Conservation (phyloP, 2,888 invertebrate genomes). For the Helicoverpa assulta region DNA sequence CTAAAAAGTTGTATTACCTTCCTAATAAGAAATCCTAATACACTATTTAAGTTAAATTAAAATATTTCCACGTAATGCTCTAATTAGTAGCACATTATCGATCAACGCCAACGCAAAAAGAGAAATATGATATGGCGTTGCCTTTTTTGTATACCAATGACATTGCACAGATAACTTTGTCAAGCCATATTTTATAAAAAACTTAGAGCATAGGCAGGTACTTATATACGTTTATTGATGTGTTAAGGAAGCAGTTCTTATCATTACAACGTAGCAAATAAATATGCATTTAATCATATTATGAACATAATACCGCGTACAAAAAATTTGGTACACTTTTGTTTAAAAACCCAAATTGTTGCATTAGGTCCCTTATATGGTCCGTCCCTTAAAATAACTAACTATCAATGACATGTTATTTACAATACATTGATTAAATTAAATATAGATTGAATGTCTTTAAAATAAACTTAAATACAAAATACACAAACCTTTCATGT, state of each 20-base stretch:
- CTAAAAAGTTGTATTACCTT: no score
- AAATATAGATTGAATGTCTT: no score
- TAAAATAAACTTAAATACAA: not conserved
- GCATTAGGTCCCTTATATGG: no score
- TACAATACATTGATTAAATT: no score
- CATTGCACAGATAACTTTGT: conserved; percentile 27
- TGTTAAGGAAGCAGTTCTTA: not conserved
- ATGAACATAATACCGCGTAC: no score
- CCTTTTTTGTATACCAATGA: conserved; percentile 23
- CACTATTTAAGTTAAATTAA: conserved; percentile 12
- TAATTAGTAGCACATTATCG: conserved; percentile 14
- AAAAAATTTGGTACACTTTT: no score
- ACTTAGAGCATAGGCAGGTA: not conserved
- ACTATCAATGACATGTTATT: no score
- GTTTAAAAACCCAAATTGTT: no score
- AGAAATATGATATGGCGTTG: conserved; percentile 1
- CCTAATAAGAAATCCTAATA: not conserved
- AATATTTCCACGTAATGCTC: conserved; percentile 18
- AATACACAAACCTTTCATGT: not conserved
- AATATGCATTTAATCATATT: no score
- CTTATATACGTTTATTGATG: not conserved
- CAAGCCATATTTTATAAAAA: not conserved
- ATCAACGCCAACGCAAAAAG: conserved; percentile 4
- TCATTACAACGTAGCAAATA: no score
- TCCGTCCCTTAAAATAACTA: no score